A percentile compares a stretch with the other conserved stretches of the same genome.
Evolutionary conservation across 2,113 vertebrate genomes (phyloP).

Genomic region (Carettochelys insculpta): DNA sequence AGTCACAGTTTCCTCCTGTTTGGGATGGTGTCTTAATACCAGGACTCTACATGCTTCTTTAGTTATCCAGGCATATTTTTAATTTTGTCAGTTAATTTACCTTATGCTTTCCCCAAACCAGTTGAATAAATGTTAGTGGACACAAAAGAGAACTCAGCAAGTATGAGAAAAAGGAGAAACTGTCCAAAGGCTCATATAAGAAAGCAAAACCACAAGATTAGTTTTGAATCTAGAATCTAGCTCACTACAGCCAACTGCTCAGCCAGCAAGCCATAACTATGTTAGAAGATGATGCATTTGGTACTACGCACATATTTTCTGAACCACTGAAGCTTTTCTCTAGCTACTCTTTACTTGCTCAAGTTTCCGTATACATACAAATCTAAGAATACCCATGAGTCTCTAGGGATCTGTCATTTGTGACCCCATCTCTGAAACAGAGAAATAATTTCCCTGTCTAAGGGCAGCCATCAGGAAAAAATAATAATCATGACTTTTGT

Average conservation of each 20-base stretch:
- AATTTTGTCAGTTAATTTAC: neutral
- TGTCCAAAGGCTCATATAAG: neutral
- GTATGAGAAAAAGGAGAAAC: neutral
- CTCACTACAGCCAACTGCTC: neutral
- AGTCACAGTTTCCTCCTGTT: neutral
- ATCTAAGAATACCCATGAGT: neutral
- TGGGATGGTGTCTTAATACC: neutral
- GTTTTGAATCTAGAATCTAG: neutral
- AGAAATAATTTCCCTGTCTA: neutral
- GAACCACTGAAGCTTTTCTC: neutral
- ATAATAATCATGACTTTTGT: neutral
- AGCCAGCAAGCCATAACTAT: neutral
- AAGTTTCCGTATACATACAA: neutral
- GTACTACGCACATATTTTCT: neutral
- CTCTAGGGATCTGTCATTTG: constrained; percentile 2
- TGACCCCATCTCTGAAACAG: neutral
- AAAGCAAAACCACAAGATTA: neutral
- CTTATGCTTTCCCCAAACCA: neutral
- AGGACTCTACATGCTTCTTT: neutral
- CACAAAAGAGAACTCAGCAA: neutral
- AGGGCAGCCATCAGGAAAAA: neutral
- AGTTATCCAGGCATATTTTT: neutral
- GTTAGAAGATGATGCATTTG: neutral
- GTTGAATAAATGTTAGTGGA: neutral
- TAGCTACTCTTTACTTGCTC: neutral